phyloP scores from a whole-genome alignment of 2,797 vertebrate genomes.

The Darevskia nairensis region DNA sequence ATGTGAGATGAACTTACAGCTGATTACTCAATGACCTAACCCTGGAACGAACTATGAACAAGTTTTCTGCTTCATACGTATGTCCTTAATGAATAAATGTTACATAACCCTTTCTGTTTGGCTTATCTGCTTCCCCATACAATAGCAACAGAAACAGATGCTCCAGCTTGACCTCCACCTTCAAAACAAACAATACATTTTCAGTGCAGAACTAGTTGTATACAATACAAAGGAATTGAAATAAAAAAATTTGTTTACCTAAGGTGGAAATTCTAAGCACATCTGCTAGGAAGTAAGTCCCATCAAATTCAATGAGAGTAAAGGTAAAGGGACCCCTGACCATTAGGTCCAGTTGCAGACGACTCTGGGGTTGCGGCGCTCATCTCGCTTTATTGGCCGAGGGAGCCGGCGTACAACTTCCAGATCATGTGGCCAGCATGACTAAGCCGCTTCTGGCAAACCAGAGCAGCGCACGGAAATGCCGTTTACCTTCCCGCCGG shows the following conservation, averaged over 20 bases:
- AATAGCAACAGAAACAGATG: background rate
- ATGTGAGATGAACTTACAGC: slow-evolving; percentile 41
- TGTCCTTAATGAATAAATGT: background rate
- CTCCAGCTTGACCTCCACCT: background rate
- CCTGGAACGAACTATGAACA: background rate
- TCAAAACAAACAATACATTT: background rate
- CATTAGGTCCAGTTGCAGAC: too few relatives aligned
- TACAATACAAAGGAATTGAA: background rate
- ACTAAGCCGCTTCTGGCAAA: too few relatives aligned
- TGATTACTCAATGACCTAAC: background rate
- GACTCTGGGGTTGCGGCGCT: too few relatives aligned
- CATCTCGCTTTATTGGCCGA: too few relatives aligned
- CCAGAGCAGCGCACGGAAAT: too few relatives aligned
- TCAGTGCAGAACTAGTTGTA: background rate
- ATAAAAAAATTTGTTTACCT: background rate
- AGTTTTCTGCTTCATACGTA: background rate
- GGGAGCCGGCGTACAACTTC: too few relatives aligned
- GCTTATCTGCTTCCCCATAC: background rate
- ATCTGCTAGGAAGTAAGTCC: background rate
- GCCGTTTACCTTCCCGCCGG: too few relatives aligned
- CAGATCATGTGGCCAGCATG: too few relatives aligned
- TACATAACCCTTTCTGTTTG: background rate
- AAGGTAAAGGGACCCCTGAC: too few relatives aligned
- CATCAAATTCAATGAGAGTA: background rate
- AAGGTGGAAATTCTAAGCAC: background rate